Evolutionary conservation across 2,888 invertebrate genomes (phyloP), one percentile per base, ranked within the genome.

Genomic region (Petrophora chlorosata): DNA sequence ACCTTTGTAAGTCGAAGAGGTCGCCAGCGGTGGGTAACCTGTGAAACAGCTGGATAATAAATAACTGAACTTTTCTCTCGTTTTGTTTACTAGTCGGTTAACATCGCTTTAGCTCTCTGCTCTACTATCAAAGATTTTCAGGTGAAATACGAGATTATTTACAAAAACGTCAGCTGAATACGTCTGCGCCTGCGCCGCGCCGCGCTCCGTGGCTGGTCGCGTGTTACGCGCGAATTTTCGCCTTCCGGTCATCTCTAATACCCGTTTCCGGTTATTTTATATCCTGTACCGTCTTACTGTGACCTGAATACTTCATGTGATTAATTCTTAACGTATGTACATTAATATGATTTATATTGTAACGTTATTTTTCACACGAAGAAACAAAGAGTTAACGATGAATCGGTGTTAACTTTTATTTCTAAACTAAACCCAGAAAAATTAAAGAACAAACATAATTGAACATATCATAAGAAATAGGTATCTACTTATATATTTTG

Each of bases 221-320:
- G 80, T 84, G 83, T 59, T 61, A 54, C 42, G 61, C 62, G 66
- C 59, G 61, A 66, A 68, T 79, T 82, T 82, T 78, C 70, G 74
- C 64, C 73, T 79, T 86, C 82, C 82, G 82, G 54, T 84, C 76
- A 80, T 84, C 82, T 82, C 71, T 71, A 71, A 71, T 67, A 67
- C 56, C 57, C 56, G 67, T 76, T 76, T 77, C 75, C 75, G 70
- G 61, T 59, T 65, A 58, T 57, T 53, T 54, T 57, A 67, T 61
- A 78, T 76, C 70, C 74, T 69, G 66, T 53, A 53, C 50, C 40
- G 44, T 35, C 22, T 36, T 40, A 49, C 33, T 61, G 43, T 57
- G 63, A 52, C 69, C 73, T 63, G 50, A 61, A 73, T 75, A 56
- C 56, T 55, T 56, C 45, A 47, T 14, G 33, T 14, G 9, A 32